Evolutionary conservation across 2,888 invertebrate genomes (phyloP), one percentile per base, ranked within the genome.

Genomic region (Drosophila antonietae): DNA sequence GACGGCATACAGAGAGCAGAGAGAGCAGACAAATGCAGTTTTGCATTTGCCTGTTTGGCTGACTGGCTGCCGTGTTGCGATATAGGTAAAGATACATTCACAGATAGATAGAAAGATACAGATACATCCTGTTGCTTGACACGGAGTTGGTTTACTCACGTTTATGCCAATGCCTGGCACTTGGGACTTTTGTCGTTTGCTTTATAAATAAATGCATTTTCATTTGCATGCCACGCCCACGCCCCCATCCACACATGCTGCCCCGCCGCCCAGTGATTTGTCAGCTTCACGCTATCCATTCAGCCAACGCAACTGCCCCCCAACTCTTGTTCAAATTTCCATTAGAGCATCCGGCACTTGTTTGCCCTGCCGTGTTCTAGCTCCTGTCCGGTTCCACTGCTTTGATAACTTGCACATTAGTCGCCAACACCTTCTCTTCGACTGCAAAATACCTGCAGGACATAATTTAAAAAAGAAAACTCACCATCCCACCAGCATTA

Each of bases 201-300:
- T 73, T 79, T 82, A 83, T 77, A 83, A 82, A 83, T 83, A 83
- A 82, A 83, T 83, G 82, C 86, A 88, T 84, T 88, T 82, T 83
- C 83, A 82, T 85, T 85, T 85, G 80, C 77, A 77, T 74, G 76
- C 75, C 62, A 66, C 64, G 66, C 58, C 57, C 39, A 15, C 39
- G 8, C n/a, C 75, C 64, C 61, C 64, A 58, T 52, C 53, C 20
- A 28, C 28, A n/a, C 6, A 58, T 55, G 51, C 37, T 18, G 6
- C 3, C 14, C 52, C 52, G 61, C 62, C n/a, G 35, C 28, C 23
- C 39, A 39, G 64, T 81, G 84, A 84, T 85, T 86, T 85, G 81
- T 76, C 81, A 79, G 72, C 71, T 79, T 73, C 66, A 71, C 73
- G 70, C 74, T 72, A 61, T 39, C 52, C 53, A 14, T 56, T 14